Percentiles rank a stretch among this genome's conserved stretches.
These are phyloP conservation scores for Penaeus indicus DNA, from an alignment of 1,140 invertebrate genomes.

Conservation along the genomic window DNA sequence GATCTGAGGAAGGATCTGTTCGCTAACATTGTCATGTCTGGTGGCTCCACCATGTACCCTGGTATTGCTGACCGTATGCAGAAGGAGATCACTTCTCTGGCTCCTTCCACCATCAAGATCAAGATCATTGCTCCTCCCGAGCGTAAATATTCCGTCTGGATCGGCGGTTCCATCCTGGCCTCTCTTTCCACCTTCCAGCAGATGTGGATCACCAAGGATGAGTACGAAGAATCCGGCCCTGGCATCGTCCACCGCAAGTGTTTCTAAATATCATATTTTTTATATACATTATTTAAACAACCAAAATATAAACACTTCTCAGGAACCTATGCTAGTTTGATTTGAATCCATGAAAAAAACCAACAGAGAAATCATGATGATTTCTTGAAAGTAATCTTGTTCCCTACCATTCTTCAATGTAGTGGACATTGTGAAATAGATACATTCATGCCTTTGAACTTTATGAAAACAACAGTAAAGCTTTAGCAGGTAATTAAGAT, in stretches of 20 bases:
- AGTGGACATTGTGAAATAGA: too few relatives aligned
- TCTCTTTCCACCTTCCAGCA: slow-evolving; percentile 91
- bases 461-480: too few relatives aligned
- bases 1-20: slow-evolving; percentile 83
- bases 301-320: too few relatives aligned
- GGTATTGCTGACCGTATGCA: slow-evolving; percentile 76
- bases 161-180: slow-evolving; percentile 87
- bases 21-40: slow-evolving; percentile 79
- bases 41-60: slow-evolving; percentile 77
- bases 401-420: too few relatives aligned
- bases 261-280: slow-evolving; percentile 71
- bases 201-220: slow-evolving; percentile 88
- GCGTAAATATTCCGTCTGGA: slow-evolving; percentile 81
- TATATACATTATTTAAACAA: too few relatives aligned
- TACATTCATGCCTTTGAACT: too few relatives aligned
- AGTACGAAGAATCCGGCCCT: slow-evolving; percentile 76
- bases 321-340: too few relatives aligned
- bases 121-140: slow-evolving; percentile 73
- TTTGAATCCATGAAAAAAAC: too few relatives aligned
- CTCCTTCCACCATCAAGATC: slow-evolving; percentile 76
- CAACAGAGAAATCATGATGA: too few relatives aligned
- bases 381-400: too few relatives aligned
- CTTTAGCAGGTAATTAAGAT: too few relatives aligned
- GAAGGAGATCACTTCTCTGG: slow-evolving; percentile 75
- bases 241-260: slow-evolving; percentile 73